These are phyloP conservation scores for Pantherophis alleghaniensis DNA, from an alignment of 2,797 vertebrate genomes.

Conservation along the genomic window DNA sequence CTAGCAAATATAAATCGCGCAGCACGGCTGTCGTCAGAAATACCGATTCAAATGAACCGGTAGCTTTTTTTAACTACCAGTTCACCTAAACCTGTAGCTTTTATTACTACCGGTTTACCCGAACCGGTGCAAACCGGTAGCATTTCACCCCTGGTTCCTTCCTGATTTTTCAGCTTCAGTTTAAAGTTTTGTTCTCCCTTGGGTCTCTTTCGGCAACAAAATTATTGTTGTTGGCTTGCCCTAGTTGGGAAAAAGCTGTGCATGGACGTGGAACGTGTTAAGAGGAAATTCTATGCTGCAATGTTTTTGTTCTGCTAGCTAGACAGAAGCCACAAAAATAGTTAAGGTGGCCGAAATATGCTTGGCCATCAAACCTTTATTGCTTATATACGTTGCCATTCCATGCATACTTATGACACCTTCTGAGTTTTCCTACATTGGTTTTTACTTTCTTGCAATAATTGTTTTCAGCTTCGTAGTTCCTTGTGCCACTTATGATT, in stretches of 20 bases:
- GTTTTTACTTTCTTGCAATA: background rate
- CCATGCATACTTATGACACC: no score
- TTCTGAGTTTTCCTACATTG: background rate
- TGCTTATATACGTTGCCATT: background rate
- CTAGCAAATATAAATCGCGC: no score
- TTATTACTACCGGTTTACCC: no score
- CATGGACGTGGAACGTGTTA: background rate
- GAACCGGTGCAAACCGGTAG: no score
- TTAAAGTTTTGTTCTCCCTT: background rate
- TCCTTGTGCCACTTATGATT: background rate
- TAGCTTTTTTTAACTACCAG: no score
- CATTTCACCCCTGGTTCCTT: no score
- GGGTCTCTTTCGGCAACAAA: background rate
- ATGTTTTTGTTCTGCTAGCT: background rate
- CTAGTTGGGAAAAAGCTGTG: background rate
- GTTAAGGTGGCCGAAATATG: background rate
- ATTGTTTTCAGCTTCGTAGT: background rate
- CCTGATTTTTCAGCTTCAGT: background rate
- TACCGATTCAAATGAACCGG: no score
- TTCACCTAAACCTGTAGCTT: no score
- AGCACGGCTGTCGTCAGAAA: no score
- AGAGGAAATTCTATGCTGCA: background rate
- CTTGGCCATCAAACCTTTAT: background rate
- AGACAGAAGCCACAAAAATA: background rate
- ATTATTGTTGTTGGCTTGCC: background rate